Evolutionary conservation across 2,113 vertebrate species (phyloP), one percentile per base, ranked within the genome.

Genomic region (Rutilus rutilus): DNA sequence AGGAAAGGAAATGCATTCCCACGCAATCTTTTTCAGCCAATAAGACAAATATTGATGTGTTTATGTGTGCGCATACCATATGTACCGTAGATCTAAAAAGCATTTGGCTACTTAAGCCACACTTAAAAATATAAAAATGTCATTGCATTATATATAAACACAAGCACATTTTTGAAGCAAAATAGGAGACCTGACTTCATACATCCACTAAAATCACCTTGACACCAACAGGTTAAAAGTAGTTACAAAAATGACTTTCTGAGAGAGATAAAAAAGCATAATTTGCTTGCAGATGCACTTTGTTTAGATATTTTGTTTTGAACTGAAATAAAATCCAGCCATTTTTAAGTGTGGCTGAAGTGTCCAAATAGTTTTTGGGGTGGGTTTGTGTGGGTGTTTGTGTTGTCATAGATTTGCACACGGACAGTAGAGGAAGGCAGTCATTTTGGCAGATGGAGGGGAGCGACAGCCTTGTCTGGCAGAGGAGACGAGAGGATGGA

Each of bases 281-380:
- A 69, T 69, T 69, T 69, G 33, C 67, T 10, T 69, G 67, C 67
- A 69, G 67, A 69, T 71, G 3, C 5, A 71, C 4, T 11, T 39
- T 39, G 30, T 19, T 69, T 2, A 2, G 19, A 39, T 69, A 5
- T 21, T 21, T 36, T 86, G 59, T 42, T 33, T 11, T 86, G 82
- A 84, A 81, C 87, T 23, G 36, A 52, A 78, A 88, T 88, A 74
- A 69, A 90, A 90, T 87, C 7, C 50, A 54, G 15, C 15, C 54
- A 15, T 62, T 59, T 76, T n/a, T 79, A 42, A 80, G 15, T 76
- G 78, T 62, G 47, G 6, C 25, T 60, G n/a, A 60, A 79, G 73
- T 82, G 52, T 30, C 77, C 77, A 79, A 79, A 60, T 39, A 33
- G 3, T 60, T 60, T 25, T 79, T 25, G 11, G 87, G 76, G 75